Conservation (phyloP, 2,113 vertebrate genomes). For the Tursiops truncatus region DNA sequence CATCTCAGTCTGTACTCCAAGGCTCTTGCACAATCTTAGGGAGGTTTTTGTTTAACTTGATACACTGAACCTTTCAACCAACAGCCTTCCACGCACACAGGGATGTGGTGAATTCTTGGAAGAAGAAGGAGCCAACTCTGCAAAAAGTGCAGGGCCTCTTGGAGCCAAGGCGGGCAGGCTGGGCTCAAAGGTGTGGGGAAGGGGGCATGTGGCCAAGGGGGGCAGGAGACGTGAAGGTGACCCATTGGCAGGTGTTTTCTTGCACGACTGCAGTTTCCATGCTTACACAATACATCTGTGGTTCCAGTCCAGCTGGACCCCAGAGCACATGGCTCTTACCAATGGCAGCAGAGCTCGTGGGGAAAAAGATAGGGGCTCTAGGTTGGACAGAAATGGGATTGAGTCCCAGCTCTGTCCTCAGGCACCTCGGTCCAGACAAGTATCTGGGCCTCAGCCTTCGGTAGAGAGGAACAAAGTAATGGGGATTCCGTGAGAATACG, state of each 20-base stretch:
- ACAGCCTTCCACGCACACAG: constrained; percentile 51
- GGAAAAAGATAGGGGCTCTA: not conserved
- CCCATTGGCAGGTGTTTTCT: not conserved
- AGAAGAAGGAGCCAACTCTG: constrained; percentile 55
- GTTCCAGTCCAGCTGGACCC: not conserved
- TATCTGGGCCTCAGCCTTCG: not conserved
- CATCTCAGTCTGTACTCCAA: constrained; percentile 65
- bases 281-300: not conserved
- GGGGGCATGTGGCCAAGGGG: not conserved
- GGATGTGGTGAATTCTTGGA: constrained; percentile 65
- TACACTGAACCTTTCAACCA: not conserved
- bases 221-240: not conserved
- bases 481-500: not conserved
- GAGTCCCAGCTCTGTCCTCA: not conserved
- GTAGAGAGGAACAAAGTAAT: rapidly evolving
- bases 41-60: constrained; percentile 73
- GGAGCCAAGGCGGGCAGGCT: constrained; percentile 25
- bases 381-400: not conserved
- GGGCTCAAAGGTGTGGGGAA: not conserved
- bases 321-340: not conserved
- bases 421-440: not conserved
- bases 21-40: constrained; percentile 62
- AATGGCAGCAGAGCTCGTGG: not conserved
- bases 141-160: constrained; percentile 47
- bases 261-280: not conserved